These are phyloP conservation scores for Camponotus vicinus DNA, from an alignment of 1,140 invertebrate species.

Conservation along the genomic window DNA sequence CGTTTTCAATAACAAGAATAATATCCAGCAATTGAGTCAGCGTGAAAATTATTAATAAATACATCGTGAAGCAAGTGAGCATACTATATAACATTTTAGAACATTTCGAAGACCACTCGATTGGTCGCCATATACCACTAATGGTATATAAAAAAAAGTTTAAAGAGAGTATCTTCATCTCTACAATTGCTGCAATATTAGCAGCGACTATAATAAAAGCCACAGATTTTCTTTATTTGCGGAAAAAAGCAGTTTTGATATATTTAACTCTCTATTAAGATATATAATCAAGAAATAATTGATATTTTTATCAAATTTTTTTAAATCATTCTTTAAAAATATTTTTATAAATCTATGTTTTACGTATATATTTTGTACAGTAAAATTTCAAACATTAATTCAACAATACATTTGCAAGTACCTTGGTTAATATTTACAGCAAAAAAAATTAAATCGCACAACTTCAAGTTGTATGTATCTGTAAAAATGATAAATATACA, in stretches of 20 bases:
- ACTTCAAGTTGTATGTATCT: neutral
- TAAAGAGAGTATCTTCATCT: slow-evolving; percentile 30
- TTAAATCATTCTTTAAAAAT: neutral
- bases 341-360: neutral
- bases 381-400: neutral
- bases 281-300: neutral
- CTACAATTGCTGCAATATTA: neutral
- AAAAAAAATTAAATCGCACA: neutral
- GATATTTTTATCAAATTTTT: neutral
- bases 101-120: slow-evolving; percentile 34
- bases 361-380: neutral
- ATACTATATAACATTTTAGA: slow-evolving; percentile 17
- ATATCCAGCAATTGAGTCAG: slow-evolving; percentile 12
- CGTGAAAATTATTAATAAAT: neutral
- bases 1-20: slow-evolving; percentile 7
- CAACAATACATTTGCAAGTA: neutral
- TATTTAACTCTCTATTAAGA: no score
- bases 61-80: neutral
- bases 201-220: neutral
- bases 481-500: neutral
- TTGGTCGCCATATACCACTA: slow-evolving; percentile 51
- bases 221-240: neutral
- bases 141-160: slow-evolving; percentile 41
- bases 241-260: neutral
- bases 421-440: neutral